phyloP scores from a whole-genome alignment of 1,140 invertebrate genomes.

The Daktulosphaira vitifoliae region DNA sequence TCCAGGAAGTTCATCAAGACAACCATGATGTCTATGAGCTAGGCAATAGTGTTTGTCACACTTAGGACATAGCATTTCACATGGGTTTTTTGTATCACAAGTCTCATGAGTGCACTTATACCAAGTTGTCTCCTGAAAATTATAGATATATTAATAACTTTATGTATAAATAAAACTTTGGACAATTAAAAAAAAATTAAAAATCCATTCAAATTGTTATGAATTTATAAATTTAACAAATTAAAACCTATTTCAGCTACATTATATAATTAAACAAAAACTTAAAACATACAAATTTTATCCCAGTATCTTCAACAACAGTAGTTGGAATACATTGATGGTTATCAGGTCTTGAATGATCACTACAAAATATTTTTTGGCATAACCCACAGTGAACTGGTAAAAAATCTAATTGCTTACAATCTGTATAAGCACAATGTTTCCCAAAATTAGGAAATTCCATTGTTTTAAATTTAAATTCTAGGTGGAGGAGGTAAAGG shows the following conservation, averaged over 20 bases:
- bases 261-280: too few species aligned
- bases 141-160: background rate
- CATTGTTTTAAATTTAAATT: slow-evolving; percentile 38
- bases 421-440: slow-evolving; percentile 42
- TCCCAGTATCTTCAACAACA: background rate
- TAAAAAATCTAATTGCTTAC: slow-evolving; percentile 47
- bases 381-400: slow-evolving; percentile 45
- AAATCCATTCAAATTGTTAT: too few species aligned
- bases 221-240: too few species aligned
- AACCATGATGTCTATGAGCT: slow-evolving; percentile 20
- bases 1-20: slow-evolving; percentile 13
- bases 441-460: slow-evolving; percentile 44
- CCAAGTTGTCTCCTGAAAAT: slow-evolving; percentile 20
- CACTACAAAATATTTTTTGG: slow-evolving; percentile 44
- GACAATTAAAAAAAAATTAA: too few species aligned
- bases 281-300: background rate
- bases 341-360: slow-evolving; percentile 42
- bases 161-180: background rate
- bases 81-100: slow-evolving; percentile 10
- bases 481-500: slow-evolving; percentile 17
- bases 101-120: background rate
- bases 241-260: too few species aligned
- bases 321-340: slow-evolving; percentile 42
- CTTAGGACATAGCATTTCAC: slow-evolving; percentile 21
- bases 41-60: slow-evolving; percentile 23